Percentiles rank a stretch among this genome's conserved stretches.
These are phyloP conservation scores for Speoplatyrhinus poulsoni DNA, from an alignment of 2,113 vertebrate genomes.

Conservation along the genomic window DNA sequence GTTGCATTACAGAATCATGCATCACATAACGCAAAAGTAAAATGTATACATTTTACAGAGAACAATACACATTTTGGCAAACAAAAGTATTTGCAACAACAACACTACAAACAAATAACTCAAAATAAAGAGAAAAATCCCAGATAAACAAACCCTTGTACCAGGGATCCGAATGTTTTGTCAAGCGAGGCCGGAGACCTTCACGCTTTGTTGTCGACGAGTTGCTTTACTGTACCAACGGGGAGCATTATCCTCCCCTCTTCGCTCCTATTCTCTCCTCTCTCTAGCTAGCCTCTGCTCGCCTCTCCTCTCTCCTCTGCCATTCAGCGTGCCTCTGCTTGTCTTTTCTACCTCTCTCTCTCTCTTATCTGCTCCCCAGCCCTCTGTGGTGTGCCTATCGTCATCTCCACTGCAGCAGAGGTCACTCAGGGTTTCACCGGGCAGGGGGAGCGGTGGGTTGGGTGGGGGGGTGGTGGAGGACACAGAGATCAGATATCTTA, in stretches of 20 bases:
- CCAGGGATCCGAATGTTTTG: constrained; percentile 22
- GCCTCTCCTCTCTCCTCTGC: background rate
- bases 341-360: background rate
- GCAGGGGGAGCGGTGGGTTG: background rate
- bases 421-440: background rate
- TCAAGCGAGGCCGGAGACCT: constrained; percentile 28
- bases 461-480: background rate
- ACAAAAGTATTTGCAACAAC: background rate
- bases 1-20: too few species aligned
- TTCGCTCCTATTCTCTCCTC: background rate
- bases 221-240: constrained; percentile 20
- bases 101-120: constrained; percentile 45
- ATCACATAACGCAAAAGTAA: background rate
- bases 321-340: background rate
- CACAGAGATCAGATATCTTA: background rate
- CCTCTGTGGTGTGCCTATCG: background rate
- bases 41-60: background rate
- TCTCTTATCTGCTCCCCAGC: background rate
- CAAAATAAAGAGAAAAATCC: constrained; percentile 23
- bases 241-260: constrained; percentile 37
- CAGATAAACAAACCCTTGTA: constrained; percentile 46
- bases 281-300: background rate
- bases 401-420: background rate
- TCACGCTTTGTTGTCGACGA: constrained; percentile 38
- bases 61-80: background rate